These are phyloP conservation scores for Sinotaia quadrata DNA, from an alignment of 2,888 invertebrate genomes.

Conservation along the genomic window DNA sequence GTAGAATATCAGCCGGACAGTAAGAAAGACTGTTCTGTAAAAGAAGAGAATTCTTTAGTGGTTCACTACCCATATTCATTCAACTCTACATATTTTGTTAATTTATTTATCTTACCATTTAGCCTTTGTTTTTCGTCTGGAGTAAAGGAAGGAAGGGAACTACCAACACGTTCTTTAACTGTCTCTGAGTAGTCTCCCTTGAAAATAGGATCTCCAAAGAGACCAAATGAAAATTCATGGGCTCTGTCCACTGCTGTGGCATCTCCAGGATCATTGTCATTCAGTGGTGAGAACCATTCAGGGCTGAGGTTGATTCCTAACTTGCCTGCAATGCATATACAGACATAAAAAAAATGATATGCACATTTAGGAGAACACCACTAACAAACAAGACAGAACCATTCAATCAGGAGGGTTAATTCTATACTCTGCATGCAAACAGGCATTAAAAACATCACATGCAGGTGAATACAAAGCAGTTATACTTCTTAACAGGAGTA, in stretches of 20 bases:
- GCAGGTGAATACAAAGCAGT: too few species aligned
- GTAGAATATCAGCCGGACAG: too few species aligned
- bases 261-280: slow-evolving; percentile 40
- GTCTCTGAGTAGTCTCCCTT: slow-evolving; percentile 73
- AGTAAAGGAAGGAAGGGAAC: slow-evolving; percentile 62
- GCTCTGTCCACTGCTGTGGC: slow-evolving; percentile 37
- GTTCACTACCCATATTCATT: too few species aligned
- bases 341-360: neutral
- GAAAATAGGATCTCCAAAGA: slow-evolving; percentile 57
- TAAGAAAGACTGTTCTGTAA: too few species aligned
- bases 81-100: too few species aligned
- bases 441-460: too few species aligned
- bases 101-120: slow-evolving; percentile 61
- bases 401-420: too few species aligned
- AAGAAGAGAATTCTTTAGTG: too few species aligned
- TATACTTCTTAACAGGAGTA: too few species aligned
- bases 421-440: too few species aligned
- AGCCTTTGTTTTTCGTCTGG: slow-evolving; percentile 54
- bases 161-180: slow-evolving; percentile 23
- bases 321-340: slow-evolving; percentile 32
- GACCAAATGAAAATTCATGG: slow-evolving; percentile 47
- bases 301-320: slow-evolving; percentile 41
- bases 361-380: too few species aligned
- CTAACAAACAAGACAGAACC: too few species aligned
- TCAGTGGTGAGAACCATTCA: slow-evolving; percentile 32